Evolutionary conservation across 92 coral and sea anemone species (phyloP).

Genomic region (Actinernus sp.): DNA sequence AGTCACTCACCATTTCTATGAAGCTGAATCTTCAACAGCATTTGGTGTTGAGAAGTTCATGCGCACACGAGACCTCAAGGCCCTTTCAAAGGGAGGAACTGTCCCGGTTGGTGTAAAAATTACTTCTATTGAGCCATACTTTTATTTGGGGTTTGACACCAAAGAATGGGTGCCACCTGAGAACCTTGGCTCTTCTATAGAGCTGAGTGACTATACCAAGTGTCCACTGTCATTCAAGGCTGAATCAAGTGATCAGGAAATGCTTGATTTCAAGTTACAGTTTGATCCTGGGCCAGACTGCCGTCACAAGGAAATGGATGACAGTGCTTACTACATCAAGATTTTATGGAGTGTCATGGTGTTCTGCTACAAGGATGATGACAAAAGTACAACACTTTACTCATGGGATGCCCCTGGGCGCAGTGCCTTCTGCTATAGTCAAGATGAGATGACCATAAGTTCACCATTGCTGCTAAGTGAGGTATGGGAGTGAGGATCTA

Average conservation of each 20-base stretch:
- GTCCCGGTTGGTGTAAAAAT: conserved; percentile 84
- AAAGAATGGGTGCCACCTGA: conserved; percentile 78
- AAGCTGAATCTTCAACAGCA: conserved; percentile 71
- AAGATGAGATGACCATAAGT: conserved; percentile 78
- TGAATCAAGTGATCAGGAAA: conserved; percentile 54
- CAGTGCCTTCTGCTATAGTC: conserved; percentile 94
- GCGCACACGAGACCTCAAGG: conserved; percentile 87
- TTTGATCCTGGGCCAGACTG: conserved; percentile 82
- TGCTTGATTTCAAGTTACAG: conserved; percentile 78
- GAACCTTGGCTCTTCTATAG: conserved; percentile 62
- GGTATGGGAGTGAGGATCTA: conserved; percentile 40
- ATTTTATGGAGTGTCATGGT: conserved; percentile 86
- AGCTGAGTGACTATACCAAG: conserved; percentile 60
- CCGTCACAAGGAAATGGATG: conserved; percentile 69
- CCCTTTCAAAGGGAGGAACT: conserved; percentile 88
- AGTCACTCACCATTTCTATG: conserved; percentile 85
- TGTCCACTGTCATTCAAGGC: conserved; percentile 74
- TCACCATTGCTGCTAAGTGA: conserved; percentile 77
- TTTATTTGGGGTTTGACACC: conserved; percentile 92
- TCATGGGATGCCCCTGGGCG: conserved; percentile 89
- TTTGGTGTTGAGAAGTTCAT: conserved; percentile 94
- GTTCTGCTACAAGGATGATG: conserved; percentile 79
- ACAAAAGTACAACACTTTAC: conserved; percentile 68
- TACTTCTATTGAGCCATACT: conserved; percentile 83
- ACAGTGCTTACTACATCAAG: conserved; percentile 94